A percentile compares a stretch with the other conserved stretches of the same genome.
phyloP scores from a whole-genome alignment of 37 sponge, comb jelly and placozoan genomes.

The Halichondria panicea region DNA sequence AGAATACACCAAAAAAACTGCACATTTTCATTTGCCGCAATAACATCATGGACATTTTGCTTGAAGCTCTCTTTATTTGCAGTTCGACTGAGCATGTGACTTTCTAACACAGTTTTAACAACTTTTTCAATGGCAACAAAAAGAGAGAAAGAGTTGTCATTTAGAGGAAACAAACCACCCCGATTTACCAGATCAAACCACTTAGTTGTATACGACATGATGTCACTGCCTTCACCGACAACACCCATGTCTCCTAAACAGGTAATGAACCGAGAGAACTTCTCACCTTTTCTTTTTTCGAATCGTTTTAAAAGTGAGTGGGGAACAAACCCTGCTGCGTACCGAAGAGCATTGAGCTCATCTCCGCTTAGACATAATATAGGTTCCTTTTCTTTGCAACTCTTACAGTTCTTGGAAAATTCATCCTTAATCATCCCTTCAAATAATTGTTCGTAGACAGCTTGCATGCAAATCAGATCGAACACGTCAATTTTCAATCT shows the following conservation, averaged over 20 bases:
- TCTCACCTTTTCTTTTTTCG: neutral
- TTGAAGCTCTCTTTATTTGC: neutral
- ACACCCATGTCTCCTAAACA: constrained; percentile 59
- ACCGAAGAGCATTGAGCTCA: constrained; percentile 41
- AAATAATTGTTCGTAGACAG: too few species aligned
- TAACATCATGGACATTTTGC: constrained; percentile 3
- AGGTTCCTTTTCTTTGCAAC: too few species aligned
- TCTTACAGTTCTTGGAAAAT: too few species aligned
- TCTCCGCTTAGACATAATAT: too few species aligned
- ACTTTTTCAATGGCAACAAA: constrained; percentile 35
- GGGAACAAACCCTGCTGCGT: constrained; percentile 42
- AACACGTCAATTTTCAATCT: too few species aligned
- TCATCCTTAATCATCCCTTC: too few species aligned
- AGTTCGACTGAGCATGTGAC: neutral
- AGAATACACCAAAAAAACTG: constrained; percentile 46
- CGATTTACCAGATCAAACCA: constrained; percentile 47
- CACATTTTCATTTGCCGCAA: constrained; percentile 30
- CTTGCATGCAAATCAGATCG: too few species aligned
- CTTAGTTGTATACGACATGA: constrained; percentile 22
- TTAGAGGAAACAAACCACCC: constrained; percentile 55
- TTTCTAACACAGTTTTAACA: neutral
- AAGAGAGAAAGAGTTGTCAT: constrained; percentile 18
- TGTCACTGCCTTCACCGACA: constrained; percentile 6
- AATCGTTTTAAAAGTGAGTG: constrained; percentile 17
- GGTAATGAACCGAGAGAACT: constrained; percentile 2